phyloP scores from a whole-genome alignment of 2,888 invertebrate genomes.

The Noctua fimbriata region DNA sequence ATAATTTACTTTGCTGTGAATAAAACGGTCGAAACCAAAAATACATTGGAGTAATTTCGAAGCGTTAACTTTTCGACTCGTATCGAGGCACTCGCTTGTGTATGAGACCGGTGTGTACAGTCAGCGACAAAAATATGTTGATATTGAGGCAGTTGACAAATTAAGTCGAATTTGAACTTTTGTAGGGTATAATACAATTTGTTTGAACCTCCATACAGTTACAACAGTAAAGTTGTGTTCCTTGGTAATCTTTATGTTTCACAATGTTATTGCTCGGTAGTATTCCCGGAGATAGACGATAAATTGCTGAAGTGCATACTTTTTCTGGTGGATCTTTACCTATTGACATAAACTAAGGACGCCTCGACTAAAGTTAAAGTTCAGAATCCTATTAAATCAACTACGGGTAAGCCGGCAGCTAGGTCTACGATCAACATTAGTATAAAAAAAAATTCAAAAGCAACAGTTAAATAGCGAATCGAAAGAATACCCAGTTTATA shows the following conservation, averaged over 20 bases:
- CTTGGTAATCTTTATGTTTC: background rate
- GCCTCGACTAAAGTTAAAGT: background rate
- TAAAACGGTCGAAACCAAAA: constrained; percentile 19
- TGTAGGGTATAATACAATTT: background rate
- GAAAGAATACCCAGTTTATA: background rate
- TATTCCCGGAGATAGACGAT: background rate
- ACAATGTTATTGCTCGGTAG: background rate
- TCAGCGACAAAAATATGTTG: constrained; percentile 6
- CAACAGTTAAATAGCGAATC: background rate
- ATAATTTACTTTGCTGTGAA: constrained; percentile 30
- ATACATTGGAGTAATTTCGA: constrained; percentile 1
- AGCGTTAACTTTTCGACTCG: background rate
- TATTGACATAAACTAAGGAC: background rate
- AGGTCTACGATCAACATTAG: background rate
- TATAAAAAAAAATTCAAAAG: background rate
- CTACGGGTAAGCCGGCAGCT: background rate
- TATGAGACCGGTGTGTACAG: background rate
- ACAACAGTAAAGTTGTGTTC: background rate
- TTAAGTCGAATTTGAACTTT: background rate
- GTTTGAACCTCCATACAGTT: background rate
- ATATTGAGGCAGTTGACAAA: background rate
- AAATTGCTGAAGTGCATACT: background rate
- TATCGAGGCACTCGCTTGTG: background rate
- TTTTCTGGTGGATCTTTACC: background rate
- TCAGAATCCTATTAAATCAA: background rate